Percentiles rank a stretch among this genome's conserved stretches.
Conservation (phyloP, 2,113 vertebrate genomes). For the Nibea albiflora region DNA sequence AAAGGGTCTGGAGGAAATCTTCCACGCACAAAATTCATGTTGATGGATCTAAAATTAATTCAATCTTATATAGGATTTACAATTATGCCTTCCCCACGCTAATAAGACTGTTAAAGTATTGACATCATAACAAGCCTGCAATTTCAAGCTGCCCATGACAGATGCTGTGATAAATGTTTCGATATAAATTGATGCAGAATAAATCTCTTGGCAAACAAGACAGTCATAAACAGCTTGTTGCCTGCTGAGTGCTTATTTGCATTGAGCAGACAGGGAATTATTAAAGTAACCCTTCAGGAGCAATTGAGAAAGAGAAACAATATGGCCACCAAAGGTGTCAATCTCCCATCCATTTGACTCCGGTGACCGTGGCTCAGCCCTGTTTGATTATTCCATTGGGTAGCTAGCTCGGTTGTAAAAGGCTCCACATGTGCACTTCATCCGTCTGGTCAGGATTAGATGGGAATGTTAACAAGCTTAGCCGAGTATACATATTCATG, state of each 20-base stretch:
- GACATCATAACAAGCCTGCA: conserved; percentile 56
- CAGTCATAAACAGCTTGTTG: conserved; percentile 64
- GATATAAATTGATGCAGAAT: conserved; percentile 67
- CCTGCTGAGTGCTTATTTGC: conserved; percentile 66
- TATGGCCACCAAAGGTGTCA: neutral
- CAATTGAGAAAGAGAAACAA: neutral
- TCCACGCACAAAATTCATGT: neutral
- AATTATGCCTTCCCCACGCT: conserved; percentile 38
- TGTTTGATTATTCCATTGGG: conserved; percentile 31
- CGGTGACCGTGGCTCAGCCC: neutral
- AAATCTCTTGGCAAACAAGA: conserved; percentile 66
- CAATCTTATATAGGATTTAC: conserved; percentile 43
- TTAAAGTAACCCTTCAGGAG: conserved; percentile 41
- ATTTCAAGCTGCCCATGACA: conserved; percentile 56
- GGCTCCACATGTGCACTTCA: conserved; percentile 55
- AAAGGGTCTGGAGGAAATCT: conserved; percentile 29
- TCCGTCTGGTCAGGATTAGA: conserved; percentile 51
- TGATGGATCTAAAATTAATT: conserved; percentile 55
- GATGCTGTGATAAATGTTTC: conserved; percentile 70
- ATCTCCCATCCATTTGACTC: neutral
- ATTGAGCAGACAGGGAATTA: conserved; percentile 55
- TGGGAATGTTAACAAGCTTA: conserved; percentile 64
- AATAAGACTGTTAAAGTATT: conserved; percentile 60
- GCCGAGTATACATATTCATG: conserved; percentile 70
- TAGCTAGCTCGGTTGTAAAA: conserved; percentile 11